Conservation (phyloP, 2,113 vertebrate species). For the Rhinichthys klamathensis region DNA sequence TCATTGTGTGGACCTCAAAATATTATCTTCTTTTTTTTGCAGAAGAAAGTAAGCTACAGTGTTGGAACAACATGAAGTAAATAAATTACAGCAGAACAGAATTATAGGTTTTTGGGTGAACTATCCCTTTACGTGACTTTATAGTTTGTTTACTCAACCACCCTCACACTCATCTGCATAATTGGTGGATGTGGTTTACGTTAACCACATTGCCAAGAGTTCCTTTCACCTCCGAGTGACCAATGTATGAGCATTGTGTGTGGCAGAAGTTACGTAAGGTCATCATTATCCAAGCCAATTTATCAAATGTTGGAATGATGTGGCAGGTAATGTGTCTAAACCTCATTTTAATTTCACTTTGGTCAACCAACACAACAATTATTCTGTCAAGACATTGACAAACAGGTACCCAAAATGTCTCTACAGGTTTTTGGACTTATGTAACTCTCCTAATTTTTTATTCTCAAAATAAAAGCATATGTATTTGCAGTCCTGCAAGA, state of each 20-base stretch:
- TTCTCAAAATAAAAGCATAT: background rate
- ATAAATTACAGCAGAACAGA: background rate
- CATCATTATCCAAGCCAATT: background rate
- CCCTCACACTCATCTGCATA: background rate
- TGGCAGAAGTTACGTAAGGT: background rate
- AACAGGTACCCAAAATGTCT: background rate
- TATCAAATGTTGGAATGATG: background rate
- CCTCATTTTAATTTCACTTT: background rate
- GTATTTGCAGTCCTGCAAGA: background rate
- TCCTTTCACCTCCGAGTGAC: background rate
- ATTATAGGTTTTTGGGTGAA: background rate
- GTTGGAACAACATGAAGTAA: background rate
- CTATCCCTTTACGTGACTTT: background rate
- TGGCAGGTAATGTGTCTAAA: background rate
- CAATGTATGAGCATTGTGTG: background rate
- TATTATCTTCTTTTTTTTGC: no score
- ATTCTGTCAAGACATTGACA: background rate
- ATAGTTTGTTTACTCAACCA: background rate
- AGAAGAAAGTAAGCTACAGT: background rate
- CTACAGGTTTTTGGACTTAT: background rate
- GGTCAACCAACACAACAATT: background rate
- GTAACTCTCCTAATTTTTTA: background rate
- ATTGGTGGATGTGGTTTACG: constrained; percentile 1
- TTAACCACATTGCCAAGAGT: background rate
- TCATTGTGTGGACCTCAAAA: no score